Base-by-base conservation (phyloP, 2,888 invertebrate species). In the Anoplius nigerrimus region DNA sequence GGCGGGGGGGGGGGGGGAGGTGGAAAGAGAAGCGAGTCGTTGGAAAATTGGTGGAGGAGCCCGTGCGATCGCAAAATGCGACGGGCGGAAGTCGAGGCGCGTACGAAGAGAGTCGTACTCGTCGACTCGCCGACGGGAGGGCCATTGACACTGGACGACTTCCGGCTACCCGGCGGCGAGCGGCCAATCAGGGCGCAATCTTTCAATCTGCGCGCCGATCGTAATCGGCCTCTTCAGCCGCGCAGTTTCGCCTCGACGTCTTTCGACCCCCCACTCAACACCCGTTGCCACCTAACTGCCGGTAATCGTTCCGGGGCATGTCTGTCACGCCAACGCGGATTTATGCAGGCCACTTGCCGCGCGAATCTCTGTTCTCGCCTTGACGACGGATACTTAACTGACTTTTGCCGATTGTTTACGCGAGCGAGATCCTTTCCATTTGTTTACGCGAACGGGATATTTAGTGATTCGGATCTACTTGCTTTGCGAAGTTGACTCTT, bases 101-200 rank as follows among this genome's bases (percentile, higher is more conserved):
- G 5, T 15, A 48, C 48, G 48, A 48, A 48, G n/a, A 18, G 48
- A 48, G 18, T 13, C 48, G 48, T 1, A 48, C 34, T 48, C 16
- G 48, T 48, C 48, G 48, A 48, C 16, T 4, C 5, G 48, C 13
- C 48, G 48, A 48, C 48, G 48, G n/a, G n/a, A 48, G 16, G 48
- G 48, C 48, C 48, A 16, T 48, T 48, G 48, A 48, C 48, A 48
- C 48, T 48, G 48, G n/a, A 16, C 48, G 48, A 48, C 13, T 48
- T 48, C 48, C 48, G 48, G 11, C 34, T 34, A 11, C 34, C 34
- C n/a, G n/a, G 42, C 42, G 42, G 2, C 16, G 2, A 5, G n/a
- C n/a, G 48, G 48, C 48, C 48, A 48, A 48, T 48, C 48, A 18
- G n/a, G 4, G 16, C 18, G 48, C 48, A 48, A 48, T 48, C 48